Percentiles rank a stretch among this genome's conserved stretches.
Conservation (phyloP, 35 echinoderm and acorn worm genomes). For the Lytechinus pictus region DNA sequence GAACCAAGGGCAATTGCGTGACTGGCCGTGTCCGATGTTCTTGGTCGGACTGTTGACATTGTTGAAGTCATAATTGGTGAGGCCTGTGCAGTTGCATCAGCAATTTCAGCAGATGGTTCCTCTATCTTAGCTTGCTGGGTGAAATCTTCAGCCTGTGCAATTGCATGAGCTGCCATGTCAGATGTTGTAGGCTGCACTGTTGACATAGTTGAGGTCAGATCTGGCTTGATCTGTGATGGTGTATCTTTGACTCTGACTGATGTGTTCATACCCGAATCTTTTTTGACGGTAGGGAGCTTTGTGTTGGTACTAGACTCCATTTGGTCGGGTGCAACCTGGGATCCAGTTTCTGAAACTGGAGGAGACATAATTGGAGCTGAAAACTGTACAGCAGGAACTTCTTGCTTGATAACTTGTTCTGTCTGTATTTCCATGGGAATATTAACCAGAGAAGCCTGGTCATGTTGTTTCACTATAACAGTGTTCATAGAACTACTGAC, state of each 20-base stretch:
- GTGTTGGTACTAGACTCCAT: constrained; percentile 33
- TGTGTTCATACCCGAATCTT: not conserved
- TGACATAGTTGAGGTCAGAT: constrained; percentile 7
- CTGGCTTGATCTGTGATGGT: constrained; percentile 5
- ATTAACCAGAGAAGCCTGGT: not conserved
- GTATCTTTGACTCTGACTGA: not conserved
- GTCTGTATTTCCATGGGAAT: not conserved
- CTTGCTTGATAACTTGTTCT: constrained; percentile 42
- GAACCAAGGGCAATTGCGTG: not conserved
- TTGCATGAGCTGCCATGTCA: not conserved
- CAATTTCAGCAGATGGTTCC: not conserved
- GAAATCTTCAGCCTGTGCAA: not conserved
- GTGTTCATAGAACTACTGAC: constrained; percentile 22
- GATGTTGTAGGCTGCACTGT: not conserved
- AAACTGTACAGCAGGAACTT: constrained; percentile 23
- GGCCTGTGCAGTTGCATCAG: not conserved
- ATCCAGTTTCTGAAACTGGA: not conserved
- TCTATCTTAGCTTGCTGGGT: constrained; percentile 22
- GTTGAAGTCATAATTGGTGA: not conserved
- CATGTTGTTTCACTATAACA: not conserved
- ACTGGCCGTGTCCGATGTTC: not conserved
- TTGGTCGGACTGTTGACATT: not conserved
- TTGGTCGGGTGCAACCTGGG: not conserved
- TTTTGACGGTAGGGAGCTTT: not conserved
- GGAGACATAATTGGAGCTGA: constrained; percentile 23